These are phyloP conservation scores for Ptychochromis oligacanthus DNA, from an alignment of 2,113 vertebrate genomes.

Conservation along the genomic window DNA sequence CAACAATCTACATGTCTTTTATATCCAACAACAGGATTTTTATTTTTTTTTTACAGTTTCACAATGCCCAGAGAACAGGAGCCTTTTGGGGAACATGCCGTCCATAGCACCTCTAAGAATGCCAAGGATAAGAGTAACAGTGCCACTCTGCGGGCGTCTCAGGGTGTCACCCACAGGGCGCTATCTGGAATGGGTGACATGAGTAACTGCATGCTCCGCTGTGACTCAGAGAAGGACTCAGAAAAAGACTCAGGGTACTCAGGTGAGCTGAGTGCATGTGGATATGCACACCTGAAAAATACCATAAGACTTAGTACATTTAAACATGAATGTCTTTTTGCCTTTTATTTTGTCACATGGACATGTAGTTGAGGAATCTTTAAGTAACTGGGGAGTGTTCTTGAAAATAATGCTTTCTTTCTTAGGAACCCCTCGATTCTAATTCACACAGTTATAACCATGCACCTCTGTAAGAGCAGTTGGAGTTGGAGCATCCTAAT, in stretches of 20 bases:
- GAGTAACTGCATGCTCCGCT: conserved; percentile 37
- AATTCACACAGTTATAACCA: neutral
- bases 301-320: neutral
- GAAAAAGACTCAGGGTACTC: conserved; percentile 78
- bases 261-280: conserved; percentile 48
- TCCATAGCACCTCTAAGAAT: conserved; percentile 58
- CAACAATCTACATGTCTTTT: neutral
- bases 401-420: neutral
- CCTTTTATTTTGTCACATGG: neutral
- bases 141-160: conserved; percentile 63
- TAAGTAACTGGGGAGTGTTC: too few relatives aligned
- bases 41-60: conserved; percentile 25
- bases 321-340: neutral
- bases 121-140: conserved; percentile 74
- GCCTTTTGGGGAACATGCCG: conserved; percentile 36
- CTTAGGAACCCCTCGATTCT: neutral
- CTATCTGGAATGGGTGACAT: conserved; percentile 15
- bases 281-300: neutral
- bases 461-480: neutral
- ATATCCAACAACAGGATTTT: neutral
- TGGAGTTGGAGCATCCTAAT: neutral
- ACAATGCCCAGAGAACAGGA: conserved; percentile 69
- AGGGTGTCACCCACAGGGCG: conserved; percentile 29
- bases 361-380: neutral
- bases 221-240: conserved; percentile 72